phyloP scores from a whole-genome alignment of 1,140 invertebrate species.

The Leptonema lineaticorne region DNA sequence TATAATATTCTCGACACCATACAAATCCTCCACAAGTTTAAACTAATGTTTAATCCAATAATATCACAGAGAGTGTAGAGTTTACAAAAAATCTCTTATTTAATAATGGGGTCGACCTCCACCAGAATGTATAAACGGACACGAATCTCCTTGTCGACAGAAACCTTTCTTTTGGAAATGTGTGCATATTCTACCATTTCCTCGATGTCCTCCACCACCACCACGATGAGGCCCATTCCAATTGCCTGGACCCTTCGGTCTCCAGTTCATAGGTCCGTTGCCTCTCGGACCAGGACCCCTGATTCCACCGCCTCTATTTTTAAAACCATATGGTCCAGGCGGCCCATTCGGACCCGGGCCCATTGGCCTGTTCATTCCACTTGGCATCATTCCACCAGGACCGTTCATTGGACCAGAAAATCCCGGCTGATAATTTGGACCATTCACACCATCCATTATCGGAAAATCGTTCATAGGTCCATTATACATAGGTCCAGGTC shows the following conservation, averaged over 20 bases:
- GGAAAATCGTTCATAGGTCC: slow-evolving; percentile 35
- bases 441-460: slow-evolving; percentile 39
- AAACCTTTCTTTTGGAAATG: slow-evolving; percentile 75
- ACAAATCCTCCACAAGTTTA: too few relatives aligned
- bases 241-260: slow-evolving; percentile 51
- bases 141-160: slow-evolving; percentile 75
- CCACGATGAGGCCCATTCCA: slow-evolving; percentile 58
- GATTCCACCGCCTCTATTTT: slow-evolving; percentile 51
- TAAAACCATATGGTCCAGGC: slow-evolving; percentile 48
- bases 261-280: slow-evolving; percentile 54
- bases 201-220: slow-evolving; percentile 51
- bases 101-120: slow-evolving; percentile 58
- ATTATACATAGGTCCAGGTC: slow-evolving; percentile 44
- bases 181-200: slow-evolving; percentile 62
- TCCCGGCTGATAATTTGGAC: slow-evolving; percentile 24
- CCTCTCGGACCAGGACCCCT: slow-evolving; percentile 54
- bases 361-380: slow-evolving; percentile 36
- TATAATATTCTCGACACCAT: too few relatives aligned
- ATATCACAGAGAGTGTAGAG: too few relatives aligned
- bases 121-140: slow-evolving; percentile 74
- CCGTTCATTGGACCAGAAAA: slow-evolving; percentile 38
- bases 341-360: slow-evolving; percentile 49
- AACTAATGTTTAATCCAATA: too few relatives aligned
- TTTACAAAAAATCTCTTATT: too few relatives aligned
- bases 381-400: slow-evolving; percentile 41